These are phyloP conservation scores for Stigmatopora nigra DNA, from an alignment of 2,113 vertebrate species.

Conservation along the genomic window DNA sequence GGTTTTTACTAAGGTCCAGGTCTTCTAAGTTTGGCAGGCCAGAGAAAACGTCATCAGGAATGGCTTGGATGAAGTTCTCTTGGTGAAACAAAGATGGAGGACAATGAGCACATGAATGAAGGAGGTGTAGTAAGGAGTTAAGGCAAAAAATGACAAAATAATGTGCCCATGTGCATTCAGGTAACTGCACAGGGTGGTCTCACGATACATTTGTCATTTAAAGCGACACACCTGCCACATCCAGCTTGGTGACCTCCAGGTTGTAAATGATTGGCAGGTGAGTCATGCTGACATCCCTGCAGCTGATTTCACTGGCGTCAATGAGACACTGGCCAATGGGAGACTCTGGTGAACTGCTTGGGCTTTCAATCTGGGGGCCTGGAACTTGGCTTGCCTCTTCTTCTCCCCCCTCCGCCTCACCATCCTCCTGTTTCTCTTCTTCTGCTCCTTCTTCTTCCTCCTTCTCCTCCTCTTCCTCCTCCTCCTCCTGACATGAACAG, in stretches of 20 bases:
- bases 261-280: slow-evolving; percentile 66
- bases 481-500: slow-evolving; percentile 29
- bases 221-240: slow-evolving; percentile 69
- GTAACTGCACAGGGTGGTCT: too few relatives aligned
- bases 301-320: slow-evolving; percentile 58
- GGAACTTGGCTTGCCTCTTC: slow-evolving; percentile 46
- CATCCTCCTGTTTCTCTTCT: neutral
- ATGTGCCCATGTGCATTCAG: neutral
- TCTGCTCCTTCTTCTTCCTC: slow-evolving; percentile 28
- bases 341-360: slow-evolving; percentile 32
- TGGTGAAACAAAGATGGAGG: neutral
- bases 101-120: neutral
- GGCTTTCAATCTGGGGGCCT: slow-evolving; percentile 41
- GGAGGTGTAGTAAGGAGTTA: too few relatives aligned
- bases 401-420: slow-evolving; percentile 24
- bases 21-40: slow-evolving; percentile 67
- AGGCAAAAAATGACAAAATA: too few relatives aligned
- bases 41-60: slow-evolving; percentile 56
- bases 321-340: slow-evolving; percentile 61
- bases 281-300: slow-evolving; percentile 62
- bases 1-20: slow-evolving; percentile 75
- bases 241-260: slow-evolving; percentile 63
- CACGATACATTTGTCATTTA: neutral
- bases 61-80: slow-evolving; percentile 71
- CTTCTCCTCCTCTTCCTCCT: slow-evolving; percentile 36